Base-by-base conservation (phyloP, 2,888 invertebrate genomes). In the Pimpla rufipes region DNA sequence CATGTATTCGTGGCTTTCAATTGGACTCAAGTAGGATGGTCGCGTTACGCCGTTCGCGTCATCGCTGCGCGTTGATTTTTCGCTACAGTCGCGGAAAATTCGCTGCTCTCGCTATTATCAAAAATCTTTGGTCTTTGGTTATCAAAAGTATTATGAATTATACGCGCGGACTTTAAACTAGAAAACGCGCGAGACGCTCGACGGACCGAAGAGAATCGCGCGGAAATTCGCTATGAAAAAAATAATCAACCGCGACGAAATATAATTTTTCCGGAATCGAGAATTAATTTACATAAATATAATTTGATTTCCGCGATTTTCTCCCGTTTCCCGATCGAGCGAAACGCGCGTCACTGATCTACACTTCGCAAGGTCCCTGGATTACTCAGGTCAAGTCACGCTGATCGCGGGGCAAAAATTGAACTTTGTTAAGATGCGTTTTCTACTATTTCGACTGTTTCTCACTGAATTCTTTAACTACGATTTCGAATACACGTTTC, bases 21-120 rank as follows among this genome's bases (percentile, higher is more conserved):
- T 85, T 86, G 86, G 74, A 83, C 80, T 79, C 82, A 84, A 86
- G 83, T 84, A 79, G 83, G 83, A 80, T 85, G 83, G 80, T 84
- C 78, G 71, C 73, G 81, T 86, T 78, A 74, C 78, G 57, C 57
- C 75, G 78, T 79, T 83, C 71, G 83, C 80, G 57, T 79, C 76
- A 80, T 77, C 52, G 79, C 68, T 77, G 79, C 79, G 77, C 74
- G 68, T 75, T 47, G 2, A n/a, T 35, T 3, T 59, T 62, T 80
- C 13, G 55, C 29, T 6, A 55, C 67, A 40, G 45, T n/a, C n/a
- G n/a, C n/a, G n/a, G n/a, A n/a, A n/a, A 55, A n/a, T 76, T 55
- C 7, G 16, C 35, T n/a, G 5, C 13, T 2, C 18, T 35, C 6
- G 1, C 6, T 35, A 35, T 35, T 59, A 6, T 13, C 29, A 2